Evolutionary conservation across 2,113 vertebrate genomes (phyloP).

Genomic region (Morone chrysops): DNA sequence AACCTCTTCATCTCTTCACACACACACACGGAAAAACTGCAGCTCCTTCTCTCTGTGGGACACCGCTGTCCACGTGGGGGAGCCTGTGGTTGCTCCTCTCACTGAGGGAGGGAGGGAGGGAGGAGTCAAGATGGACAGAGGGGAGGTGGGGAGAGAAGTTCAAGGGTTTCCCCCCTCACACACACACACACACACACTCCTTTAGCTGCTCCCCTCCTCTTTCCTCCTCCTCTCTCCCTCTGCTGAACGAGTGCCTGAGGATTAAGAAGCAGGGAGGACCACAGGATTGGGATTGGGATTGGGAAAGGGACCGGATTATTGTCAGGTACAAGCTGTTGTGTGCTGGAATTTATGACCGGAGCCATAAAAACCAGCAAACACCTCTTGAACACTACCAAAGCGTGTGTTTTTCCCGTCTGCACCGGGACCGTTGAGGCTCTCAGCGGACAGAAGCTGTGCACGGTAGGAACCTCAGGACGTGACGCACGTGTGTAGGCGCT

Average conservation of each 20-base stretch:
- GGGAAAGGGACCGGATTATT: constrained; percentile 38
- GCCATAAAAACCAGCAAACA: too few species aligned
- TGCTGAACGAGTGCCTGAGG: constrained; percentile 49
- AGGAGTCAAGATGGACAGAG: constrained; percentile 64
- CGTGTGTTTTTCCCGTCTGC: background rate
- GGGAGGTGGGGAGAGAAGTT: constrained; percentile 42
- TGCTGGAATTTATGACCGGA: constrained; percentile 10
- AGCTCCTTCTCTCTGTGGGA: background rate
- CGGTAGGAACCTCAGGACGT: constrained; percentile 56
- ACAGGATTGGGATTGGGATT: constrained; percentile 56
- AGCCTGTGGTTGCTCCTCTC: too few species aligned
- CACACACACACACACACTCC: constrained; percentile 15
- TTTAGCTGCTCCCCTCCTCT: constrained; percentile 57
- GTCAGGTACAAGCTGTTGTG: background rate
- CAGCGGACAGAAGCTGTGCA: constrained; percentile 13
- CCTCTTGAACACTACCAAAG: too few species aligned
- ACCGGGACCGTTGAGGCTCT: background rate
- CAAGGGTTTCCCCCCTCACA: constrained; percentile 44
- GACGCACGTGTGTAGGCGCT: constrained; percentile 62
- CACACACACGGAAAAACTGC: too few species aligned
- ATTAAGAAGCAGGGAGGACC: constrained; percentile 59
- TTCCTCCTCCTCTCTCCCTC: background rate
- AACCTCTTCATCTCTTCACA: too few species aligned
- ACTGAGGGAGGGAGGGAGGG: constrained; percentile 56
- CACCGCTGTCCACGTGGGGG: constrained; percentile 57